Evolutionary conservation across 2,888 invertebrate species (phyloP).

Genomic region (Eustalomyia histrio): DNA sequence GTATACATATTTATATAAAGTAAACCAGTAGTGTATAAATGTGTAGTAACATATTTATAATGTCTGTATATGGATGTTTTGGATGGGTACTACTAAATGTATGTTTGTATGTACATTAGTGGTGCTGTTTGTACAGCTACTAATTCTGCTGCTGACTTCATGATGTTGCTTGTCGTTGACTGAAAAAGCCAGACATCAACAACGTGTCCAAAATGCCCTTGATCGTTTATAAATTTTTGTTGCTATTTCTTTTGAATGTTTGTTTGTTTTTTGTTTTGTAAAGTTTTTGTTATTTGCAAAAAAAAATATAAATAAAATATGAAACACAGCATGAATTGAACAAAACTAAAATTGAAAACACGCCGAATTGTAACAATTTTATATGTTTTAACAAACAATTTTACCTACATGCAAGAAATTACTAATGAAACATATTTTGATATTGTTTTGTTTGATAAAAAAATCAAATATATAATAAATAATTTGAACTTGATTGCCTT

Average conservation of each 20-base stretch:
- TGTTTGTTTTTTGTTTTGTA: slow-evolving; percentile 28
- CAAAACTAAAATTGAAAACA: neutral
- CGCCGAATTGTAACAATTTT: neutral
- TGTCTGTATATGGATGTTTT: neutral
- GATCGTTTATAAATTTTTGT: slow-evolving; percentile 70
- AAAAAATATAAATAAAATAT: neutral
- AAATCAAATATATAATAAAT: neutral
- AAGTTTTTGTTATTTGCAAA: slow-evolving; percentile 13
- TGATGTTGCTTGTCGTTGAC: slow-evolving; percentile 47
- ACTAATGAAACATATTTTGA: neutral
- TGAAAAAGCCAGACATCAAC: slow-evolving; percentile 58
- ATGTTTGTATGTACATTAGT: neutral
- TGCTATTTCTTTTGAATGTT: slow-evolving; percentile 25
- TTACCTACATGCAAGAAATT: neutral
- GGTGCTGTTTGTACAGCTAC: neutral
- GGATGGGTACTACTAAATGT: neutral
- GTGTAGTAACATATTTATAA: neutral
- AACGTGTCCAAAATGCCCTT: slow-evolving; percentile 76
- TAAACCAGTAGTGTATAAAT: neutral
- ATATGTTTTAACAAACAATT: neutral
- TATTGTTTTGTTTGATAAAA: neutral
- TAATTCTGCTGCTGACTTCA: slow-evolving; percentile 27
- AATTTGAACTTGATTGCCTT: neutral
- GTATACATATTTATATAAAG: neutral
- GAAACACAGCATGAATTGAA: slow-evolving; percentile 7